Evolutionary conservation across 2,888 invertebrate species (phyloP).

Genomic region (Hirudinaria manillensis): DNA sequence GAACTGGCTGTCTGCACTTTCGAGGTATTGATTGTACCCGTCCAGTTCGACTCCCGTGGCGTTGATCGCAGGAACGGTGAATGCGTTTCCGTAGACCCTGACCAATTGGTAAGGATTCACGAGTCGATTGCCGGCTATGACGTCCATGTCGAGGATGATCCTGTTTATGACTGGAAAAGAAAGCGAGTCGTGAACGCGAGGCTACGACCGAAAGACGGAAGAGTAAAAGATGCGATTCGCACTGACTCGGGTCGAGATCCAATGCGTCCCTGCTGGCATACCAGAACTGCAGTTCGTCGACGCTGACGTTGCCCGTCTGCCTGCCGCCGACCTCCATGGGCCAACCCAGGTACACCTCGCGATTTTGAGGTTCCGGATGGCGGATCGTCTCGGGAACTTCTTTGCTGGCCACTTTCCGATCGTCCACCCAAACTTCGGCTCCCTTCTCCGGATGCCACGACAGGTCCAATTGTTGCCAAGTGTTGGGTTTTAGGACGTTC

Average conservation of each 20-base stretch:
- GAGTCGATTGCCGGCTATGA: constrained; percentile 34
- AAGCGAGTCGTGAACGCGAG: not conserved
- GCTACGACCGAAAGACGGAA: not conserved
- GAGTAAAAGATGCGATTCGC: not conserved
- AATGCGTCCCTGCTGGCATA: constrained; percentile 45
- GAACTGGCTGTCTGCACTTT: constrained; percentile 46
- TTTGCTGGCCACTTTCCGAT: constrained; percentile 38
- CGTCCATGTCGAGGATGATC: constrained; percentile 38
- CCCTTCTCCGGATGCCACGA: constrained; percentile 50
- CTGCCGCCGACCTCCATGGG: not conserved
- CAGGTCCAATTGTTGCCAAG: constrained; percentile 49
- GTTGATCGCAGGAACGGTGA: constrained; percentile 33
- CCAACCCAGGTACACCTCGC: constrained; percentile 44
- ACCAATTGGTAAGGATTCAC: constrained; percentile 34
- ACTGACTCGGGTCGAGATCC: constrained; percentile 13
- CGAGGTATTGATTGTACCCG: constrained; percentile 48
- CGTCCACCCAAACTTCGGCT: constrained; percentile 45
- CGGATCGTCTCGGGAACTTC: constrained; percentile 19
- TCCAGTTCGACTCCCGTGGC: constrained; percentile 41
- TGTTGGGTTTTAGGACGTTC: constrained; percentile 38
- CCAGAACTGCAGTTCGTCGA: constrained; percentile 52
- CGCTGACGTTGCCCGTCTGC: constrained; percentile 42
- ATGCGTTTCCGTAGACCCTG: constrained; percentile 29
- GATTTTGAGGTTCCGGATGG: constrained; percentile 42
- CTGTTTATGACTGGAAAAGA: constrained; percentile 40